Evolutionary conservation across 1,140 invertebrate genomes (phyloP), one percentile per base, ranked within the genome.

Genomic region (Campodea augens): DNA sequence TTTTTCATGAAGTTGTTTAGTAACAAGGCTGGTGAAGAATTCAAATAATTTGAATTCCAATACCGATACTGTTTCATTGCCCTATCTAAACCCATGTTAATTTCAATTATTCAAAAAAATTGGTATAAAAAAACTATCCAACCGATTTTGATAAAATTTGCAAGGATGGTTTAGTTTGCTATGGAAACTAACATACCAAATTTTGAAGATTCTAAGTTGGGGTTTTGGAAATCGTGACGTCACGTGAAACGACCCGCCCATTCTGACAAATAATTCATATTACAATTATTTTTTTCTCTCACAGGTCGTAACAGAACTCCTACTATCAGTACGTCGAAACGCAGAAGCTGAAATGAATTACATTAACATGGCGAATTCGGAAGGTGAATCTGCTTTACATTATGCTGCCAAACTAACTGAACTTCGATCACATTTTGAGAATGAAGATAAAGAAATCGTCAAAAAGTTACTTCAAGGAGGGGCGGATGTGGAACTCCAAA

Each of bases 371-470:
- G 64, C 81, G 5, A 88, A 83, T 38, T 77, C 91, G 63, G 84
- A 91, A 48, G 92, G 93, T 5, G 90, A 93, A 49, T 92, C 81
- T 43, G 80, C 88, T 0, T 66, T 98, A 5, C 95, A 98, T 65
- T 95, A 81, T 54, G 77, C 80, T 4, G 82, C 78, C 44, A 75
- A 81, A 58, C 78, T 85, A 42, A 77, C 74, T 7, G 83, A 82
- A 55, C 68, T 74, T 22, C 77, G 86, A 62, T 77, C 85, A 0
- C 37, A 24, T 5, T 40, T 38, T 3, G 69, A 65, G 55, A 78
- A 81, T 36, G 85, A 92, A 47, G 93, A 97, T 60, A 76, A 78
- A 54, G 84, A 92, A 59, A 79, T 97, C 1, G 80, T 95, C 2
- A 77, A 81, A 51, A 71, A 86, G 10, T 68, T 99, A 0, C 67